phyloP scores from a whole-genome alignment of 2,888 invertebrate genomes.

The Napeogenes inachia region DNA sequence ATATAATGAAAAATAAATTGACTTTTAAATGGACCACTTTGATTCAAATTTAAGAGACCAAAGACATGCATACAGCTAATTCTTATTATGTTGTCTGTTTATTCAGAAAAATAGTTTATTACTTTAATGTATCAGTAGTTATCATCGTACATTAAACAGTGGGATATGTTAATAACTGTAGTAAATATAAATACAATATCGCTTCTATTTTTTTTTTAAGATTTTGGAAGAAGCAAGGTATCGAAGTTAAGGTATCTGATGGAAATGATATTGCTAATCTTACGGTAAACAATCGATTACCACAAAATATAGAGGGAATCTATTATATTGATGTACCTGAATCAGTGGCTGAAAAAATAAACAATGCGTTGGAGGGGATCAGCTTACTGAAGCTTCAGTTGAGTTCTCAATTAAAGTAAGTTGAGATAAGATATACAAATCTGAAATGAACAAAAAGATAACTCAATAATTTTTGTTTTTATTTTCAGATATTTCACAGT shows the following conservation, averaged over 20 bases:
- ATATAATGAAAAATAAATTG: too few species aligned
- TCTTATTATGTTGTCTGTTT: too few species aligned
- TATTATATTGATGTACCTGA: neutral
- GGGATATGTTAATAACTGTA: too few species aligned
- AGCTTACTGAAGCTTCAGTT: neutral
- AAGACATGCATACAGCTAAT: too few species aligned
- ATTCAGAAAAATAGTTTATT: too few species aligned
- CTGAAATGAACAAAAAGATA: neutral
- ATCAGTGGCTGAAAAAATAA: neutral
- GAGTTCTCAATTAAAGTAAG: slow-evolving; percentile 2
- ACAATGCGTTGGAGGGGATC: neutral
- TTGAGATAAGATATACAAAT: neutral
- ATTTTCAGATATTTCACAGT: neutral
- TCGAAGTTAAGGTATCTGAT: slow-evolving; percentile 10
- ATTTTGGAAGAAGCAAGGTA: slow-evolving; percentile 15
- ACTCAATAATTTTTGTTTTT: neutral
- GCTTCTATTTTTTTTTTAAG: neutral
- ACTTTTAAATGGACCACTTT: too few species aligned
- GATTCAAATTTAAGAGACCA: too few species aligned
- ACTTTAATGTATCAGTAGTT: too few species aligned
- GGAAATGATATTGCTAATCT: neutral
- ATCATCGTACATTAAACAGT: too few species aligned
- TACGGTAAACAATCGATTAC: neutral
- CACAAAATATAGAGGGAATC: neutral
- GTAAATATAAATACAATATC: too few species aligned